A percentile compares a stretch with the other conserved stretches of the same genome.
Evolutionary conservation across 2,113 vertebrate species (phyloP).

Genomic region (Malaclemys terrapin): DNA sequence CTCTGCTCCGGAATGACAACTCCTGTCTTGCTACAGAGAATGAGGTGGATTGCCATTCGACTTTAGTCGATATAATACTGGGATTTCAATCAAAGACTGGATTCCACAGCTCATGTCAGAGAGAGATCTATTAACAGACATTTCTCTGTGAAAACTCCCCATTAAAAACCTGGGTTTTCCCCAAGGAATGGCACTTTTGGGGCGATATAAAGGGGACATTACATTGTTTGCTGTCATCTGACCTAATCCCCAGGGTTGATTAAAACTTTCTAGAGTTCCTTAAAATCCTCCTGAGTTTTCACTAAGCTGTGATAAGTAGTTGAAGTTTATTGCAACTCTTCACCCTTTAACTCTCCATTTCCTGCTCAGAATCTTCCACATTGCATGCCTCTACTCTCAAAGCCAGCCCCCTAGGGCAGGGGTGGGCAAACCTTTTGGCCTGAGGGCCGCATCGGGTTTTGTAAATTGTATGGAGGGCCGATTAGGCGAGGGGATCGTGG

Average conservation of each 20-base stretch:
- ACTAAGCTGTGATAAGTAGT: neutral
- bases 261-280: neutral
- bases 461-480: too few species aligned
- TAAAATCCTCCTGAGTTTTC: neutral
- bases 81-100: neutral
- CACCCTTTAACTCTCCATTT: neutral
- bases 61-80: neutral
- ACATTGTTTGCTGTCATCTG: neutral
- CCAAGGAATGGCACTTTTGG: neutral
- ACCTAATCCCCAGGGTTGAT: neutral
- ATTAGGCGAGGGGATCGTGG: too few species aligned
- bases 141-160: too few species aligned
- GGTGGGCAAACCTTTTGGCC: too few species aligned
- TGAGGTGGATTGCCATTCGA: too few species aligned
- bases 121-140: too few species aligned
- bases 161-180: neutral
- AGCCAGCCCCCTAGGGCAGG: neutral
- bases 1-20: too few species aligned
- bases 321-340: neutral
- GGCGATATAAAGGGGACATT: neutral
- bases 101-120: neutral
- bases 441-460: too few species aligned
- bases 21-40: too few species aligned
- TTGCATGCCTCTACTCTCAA: neutral
- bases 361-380: accelerated